Base-by-base conservation (phyloP, 2,113 vertebrate genomes). In the Etia nguti region DNA sequence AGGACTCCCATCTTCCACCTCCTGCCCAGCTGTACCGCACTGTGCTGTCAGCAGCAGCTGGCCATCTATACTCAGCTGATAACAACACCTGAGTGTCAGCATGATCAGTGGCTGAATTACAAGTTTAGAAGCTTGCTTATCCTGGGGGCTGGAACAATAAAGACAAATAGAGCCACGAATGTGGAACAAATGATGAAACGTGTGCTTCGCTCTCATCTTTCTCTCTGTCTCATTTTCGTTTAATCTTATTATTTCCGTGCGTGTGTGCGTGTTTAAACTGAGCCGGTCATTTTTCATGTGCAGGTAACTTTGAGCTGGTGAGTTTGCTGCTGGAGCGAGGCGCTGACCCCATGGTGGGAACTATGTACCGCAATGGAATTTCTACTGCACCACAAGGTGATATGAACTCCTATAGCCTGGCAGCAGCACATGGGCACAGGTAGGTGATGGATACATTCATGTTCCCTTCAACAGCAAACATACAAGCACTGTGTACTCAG, bases 351-450 rank as follows among this genome's bases (percentile, higher is more conserved):
- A 97, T 99, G 97, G 97, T 99, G 96, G 98, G 99, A 90, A 99
- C 98, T 85, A 97, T 98, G 97, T 98, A 98, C 95, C 98, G 98
- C 83, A 99, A 99, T 5, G 98, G 99, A 88, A 99, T 99, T 96
- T 99, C 98, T 91, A 97, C 97, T 2, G 97, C 97, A 43, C 97
- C 98, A 13, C 98, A 98, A 95, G 98, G 98, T 73, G 98, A 99
- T 95, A 99, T 99, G 99, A 99, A 98, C 95, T 98, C 99, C 86
- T 99, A 98, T 96, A 99, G 99, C 96, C 97, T 99, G 96, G 99
- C 98, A 8, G 99, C 99, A 83, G 98, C 99, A 81, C 99, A 99
- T 43, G 99, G 99, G 93, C 99, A 99, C 97, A 98, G 99, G 98
- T 99, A 97, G 96, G 97, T 97, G 38, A 79, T 38, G 57, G 41